Base-by-base conservation (phyloP, 1,140 invertebrate species). In the Stenopsyche tienmushanensis region DNA sequence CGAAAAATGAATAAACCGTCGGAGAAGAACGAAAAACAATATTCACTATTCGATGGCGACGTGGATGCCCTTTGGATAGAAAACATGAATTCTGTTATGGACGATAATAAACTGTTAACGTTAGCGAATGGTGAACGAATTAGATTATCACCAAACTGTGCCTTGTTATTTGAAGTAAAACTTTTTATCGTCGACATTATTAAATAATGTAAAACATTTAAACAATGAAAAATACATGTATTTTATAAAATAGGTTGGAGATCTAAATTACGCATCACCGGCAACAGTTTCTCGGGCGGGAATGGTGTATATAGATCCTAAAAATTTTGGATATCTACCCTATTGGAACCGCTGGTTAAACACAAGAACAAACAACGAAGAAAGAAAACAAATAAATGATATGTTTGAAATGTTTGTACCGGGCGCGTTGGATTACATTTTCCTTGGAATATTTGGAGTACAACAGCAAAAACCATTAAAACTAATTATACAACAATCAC, bases 1-100 rank as follows among this genome's bases (percentile, higher is more conserved):
- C 83, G 93, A 41, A 91, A 94, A 75, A 90, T 94, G 75, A 96
- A 96, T 79, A 88, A 85, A 80, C 57, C 62, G 1, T 10, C 50
- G 20, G 62, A 67, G 47, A 53, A 82, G 64, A 80, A 86, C 53
- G 91, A 93, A 75, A 81, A 84, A 52, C 85, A 86, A 53, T 96
- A 93, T 72, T 93, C 94, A 66, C 78, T 94, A 45, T 96, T 95
- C 79, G 94, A 97, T 75, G 94, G 94, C 3, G 93, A 96, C 74
- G 91, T 97, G 1, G 94, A 96, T 82, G 88, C 93, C 5, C 78
- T 95, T 3, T 97, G 93, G 93, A 93, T 96, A 67, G 93, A 96
- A 79, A 96, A 96, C 77, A 95, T 96, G 92, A 96, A 96, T 78
- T 94, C 93, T 0, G 93, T 96, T 3, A 96, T 97, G 93, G 94